Percentiles rank a stretch among this genome's conserved stretches.
phyloP scores from a whole-genome alignment of 1,140 invertebrate genomes.

The Zelostemma sp. region DNA sequence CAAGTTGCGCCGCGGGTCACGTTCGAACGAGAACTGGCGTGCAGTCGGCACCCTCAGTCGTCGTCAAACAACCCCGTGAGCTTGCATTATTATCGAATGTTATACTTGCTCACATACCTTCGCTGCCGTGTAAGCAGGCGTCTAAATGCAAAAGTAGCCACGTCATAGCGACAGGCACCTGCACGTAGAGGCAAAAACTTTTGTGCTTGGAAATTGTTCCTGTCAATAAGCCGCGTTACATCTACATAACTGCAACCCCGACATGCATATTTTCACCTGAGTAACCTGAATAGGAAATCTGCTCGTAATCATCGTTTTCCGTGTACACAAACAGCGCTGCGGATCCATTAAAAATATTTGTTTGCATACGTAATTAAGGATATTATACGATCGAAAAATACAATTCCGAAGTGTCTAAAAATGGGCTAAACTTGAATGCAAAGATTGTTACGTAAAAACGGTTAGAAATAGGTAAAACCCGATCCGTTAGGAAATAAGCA shows the following conservation, averaged over 20 bases:
- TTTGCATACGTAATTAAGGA: no score
- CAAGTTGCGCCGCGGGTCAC: constrained; percentile 57
- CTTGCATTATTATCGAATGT: constrained; percentile 55
- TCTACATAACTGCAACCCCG: neutral
- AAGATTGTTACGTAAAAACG: no score
- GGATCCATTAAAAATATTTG: no score
- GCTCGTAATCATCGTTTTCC: no score
- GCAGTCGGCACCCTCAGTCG: constrained; percentile 47
- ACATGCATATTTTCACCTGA: neutral
- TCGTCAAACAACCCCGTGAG: constrained; percentile 43
- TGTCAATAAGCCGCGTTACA: neutral
- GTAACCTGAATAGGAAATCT: neutral
- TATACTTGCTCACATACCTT: constrained; percentile 41
- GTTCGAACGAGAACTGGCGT: constrained; percentile 64
- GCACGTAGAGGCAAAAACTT: neutral
- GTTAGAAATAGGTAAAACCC: no score
- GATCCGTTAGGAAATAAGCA: no score
- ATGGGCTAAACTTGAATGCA: no score
- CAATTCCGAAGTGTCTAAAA: no score
- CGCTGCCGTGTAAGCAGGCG: constrained; percentile 14
- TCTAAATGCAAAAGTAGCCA: neutral
- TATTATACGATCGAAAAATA: no score
- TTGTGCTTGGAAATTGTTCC: constrained; percentile 1
- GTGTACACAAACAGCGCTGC: no score
- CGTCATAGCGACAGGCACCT: constrained; percentile 1